Evolutionary conservation across 1,140 invertebrate species (phyloP).

Genomic region (Drosophila orena): DNA sequence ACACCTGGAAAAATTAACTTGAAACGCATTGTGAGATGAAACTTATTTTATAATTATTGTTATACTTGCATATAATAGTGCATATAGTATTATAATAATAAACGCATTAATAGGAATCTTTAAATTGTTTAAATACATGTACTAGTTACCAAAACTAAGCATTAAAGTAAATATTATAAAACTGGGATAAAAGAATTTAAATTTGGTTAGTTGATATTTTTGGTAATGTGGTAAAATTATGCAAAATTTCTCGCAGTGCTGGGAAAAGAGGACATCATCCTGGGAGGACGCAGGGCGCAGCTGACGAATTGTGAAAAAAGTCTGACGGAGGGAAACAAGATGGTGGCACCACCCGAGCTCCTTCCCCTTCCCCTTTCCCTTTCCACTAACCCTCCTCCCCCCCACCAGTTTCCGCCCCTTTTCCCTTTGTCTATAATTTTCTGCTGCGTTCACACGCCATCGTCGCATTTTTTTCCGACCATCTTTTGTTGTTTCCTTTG

Average conservation of each 20-base stretch:
- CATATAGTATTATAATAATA: too few relatives aligned
- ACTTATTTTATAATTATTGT: too few relatives aligned
- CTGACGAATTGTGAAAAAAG: conserved; percentile 83
- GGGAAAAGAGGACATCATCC: conserved; percentile 52
- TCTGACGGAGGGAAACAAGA: conserved; percentile 52
- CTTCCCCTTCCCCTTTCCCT: background rate
- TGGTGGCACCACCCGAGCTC: conserved; percentile 43
- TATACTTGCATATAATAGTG: too few relatives aligned
- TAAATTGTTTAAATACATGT: too few relatives aligned
- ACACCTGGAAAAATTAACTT: background rate
- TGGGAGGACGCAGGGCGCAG: conserved; percentile 60
- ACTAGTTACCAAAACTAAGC: too few relatives aligned
- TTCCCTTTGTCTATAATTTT: conserved; percentile 64
- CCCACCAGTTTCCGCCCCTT: conserved; percentile 3
- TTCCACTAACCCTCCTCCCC: background rate
- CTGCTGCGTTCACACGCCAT: conserved; percentile 81
- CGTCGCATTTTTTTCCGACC: conserved; percentile 68
- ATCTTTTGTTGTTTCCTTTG: conserved; percentile 58
- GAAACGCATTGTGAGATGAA: too few relatives aligned
- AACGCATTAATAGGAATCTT: too few relatives aligned
- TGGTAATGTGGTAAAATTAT: too few relatives aligned
- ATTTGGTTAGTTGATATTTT: background rate
- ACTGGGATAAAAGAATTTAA: background rate
- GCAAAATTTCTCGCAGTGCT: background rate
- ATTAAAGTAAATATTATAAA: background rate